Conservation (phyloP, 2,797 vertebrate species). For the Allobates femoralis region DNA sequence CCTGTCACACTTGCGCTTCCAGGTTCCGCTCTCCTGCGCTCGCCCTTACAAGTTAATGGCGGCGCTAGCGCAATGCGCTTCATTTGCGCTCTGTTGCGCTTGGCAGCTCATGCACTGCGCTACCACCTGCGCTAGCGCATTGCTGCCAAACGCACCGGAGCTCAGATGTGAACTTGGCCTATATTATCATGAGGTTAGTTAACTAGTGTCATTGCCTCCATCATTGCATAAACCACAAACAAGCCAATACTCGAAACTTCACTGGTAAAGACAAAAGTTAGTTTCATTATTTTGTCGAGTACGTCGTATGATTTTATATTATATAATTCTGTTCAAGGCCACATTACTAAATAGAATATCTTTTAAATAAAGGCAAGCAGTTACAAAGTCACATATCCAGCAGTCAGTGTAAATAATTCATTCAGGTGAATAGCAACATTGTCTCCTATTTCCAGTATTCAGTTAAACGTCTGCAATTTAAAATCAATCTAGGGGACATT, state of each 20-base stretch:
- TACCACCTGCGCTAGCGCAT: too few relatives aligned
- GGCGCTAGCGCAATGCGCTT: too few relatives aligned
- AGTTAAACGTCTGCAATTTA: constrained; percentile 31
- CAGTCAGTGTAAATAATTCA: constrained; percentile 7
- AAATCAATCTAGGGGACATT: constrained; percentile 25
- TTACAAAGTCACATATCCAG: background rate
- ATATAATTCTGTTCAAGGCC: background rate
- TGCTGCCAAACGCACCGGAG: too few relatives aligned
- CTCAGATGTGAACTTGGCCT: too few relatives aligned
- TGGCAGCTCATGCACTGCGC: too few relatives aligned
- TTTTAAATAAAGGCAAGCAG: background rate
- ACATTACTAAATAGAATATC: background rate
- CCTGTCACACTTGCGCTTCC: too few relatives aligned
- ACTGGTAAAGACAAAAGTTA: background rate
- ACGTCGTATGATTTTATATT: background rate
- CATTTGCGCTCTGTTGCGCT: too few relatives aligned
- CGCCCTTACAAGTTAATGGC: too few relatives aligned
- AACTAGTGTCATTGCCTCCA: background rate
- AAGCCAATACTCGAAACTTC: background rate
- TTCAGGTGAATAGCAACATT: constrained; percentile 13
- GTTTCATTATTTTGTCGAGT: background rate
- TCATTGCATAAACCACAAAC: background rate
- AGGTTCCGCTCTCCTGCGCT: too few relatives aligned
- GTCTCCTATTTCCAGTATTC: constrained; percentile 26
- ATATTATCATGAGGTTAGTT: too few relatives aligned